Evolutionary conservation across 35 echinoderm and acorn worm species (phyloP), one percentile per base, ranked within the genome.

Genomic region (Ophiothrix spiculata): DNA sequence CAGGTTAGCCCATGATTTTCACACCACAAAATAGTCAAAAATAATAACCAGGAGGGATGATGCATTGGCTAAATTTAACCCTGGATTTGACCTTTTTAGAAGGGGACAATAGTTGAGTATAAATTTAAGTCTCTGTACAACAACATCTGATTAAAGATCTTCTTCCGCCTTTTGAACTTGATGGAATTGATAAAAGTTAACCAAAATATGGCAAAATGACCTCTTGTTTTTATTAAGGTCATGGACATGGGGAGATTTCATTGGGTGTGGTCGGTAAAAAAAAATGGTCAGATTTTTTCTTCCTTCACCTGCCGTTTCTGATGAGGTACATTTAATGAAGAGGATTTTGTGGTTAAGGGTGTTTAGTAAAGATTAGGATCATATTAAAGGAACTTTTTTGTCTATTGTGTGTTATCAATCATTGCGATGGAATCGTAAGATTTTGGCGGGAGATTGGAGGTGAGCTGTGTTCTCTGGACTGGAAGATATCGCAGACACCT

Each of bases 21-120:
- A 69, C 60, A 69, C 60, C 60, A 69, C 60, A 69, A 69, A 69
- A 49, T 49, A 49, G 42, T n/a, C 23, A 69, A 69, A n/a, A 69
- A 69, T 25, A 69, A 69, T 69, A 28, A 69, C 60, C 60, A 69
- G 60, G 60, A 69, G 60, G 60, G 60, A 6, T 69, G 23, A 69
- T 69, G 16, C 10, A n/a, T n/a, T n/a, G n/a, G n/a, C 60, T n/a
- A 69, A 69, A n/a, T n/a, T n/a, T n/a, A n/a, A 25, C 60, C 23
- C 29, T 69, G 60, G 23, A 69, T 69, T 69, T 69, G 60, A 69
- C 60, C 60, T 69, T 69, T 69, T 69, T 49, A 19, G 42, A n/a
- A 28, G 60, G 60, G 60, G 60, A 69, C 60, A 69, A 69, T 69
- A n/a, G 60, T 2, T 12, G 29, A 6, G 4, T 15, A 69, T 69